phyloP scores from a whole-genome alignment of 2,797 vertebrate genomes.

The Chrosomus eos region DNA sequence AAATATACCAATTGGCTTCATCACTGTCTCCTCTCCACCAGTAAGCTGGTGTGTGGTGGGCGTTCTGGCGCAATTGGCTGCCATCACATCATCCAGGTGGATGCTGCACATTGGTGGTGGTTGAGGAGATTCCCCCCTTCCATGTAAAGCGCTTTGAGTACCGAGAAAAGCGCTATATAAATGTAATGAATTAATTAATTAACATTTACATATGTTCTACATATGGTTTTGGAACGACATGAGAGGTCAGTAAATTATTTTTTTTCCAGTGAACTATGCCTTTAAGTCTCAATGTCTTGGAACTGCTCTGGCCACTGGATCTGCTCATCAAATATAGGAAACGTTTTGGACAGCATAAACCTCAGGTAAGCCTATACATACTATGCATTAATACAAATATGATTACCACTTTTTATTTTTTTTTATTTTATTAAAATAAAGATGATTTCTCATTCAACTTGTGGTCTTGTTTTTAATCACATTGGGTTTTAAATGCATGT shows the following conservation, averaged over 20 bases:
- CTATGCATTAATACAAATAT: background rate
- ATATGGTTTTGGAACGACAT: background rate
- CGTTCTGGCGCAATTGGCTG: too few species aligned
- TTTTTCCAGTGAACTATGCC: background rate
- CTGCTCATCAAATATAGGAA: background rate
- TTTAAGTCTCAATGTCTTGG: background rate
- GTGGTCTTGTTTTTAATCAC: conserved; percentile 23
- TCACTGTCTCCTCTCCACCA: too few species aligned
- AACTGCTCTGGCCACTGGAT: background rate
- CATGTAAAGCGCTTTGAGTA: too few species aligned
- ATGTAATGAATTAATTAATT: too few species aligned
- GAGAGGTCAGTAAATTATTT: background rate
- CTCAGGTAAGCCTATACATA: conserved; percentile 19
- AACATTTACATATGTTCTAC: background rate
- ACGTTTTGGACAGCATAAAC: background rate
- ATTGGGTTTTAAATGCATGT: background rate
- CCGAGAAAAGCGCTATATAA: too few species aligned
- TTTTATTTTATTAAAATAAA: conserved; percentile 3
- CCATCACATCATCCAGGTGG: too few species aligned
- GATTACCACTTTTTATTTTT: background rate
- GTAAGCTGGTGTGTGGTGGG: too few species aligned
- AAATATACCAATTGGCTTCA: too few species aligned
- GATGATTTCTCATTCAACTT: background rate
- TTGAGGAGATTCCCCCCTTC: too few species aligned
- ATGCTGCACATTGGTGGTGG: too few species aligned